These are phyloP conservation scores for Pseudobourletiella spinata DNA, from an alignment of 1,140 invertebrate species.

Conservation along the genomic window DNA sequence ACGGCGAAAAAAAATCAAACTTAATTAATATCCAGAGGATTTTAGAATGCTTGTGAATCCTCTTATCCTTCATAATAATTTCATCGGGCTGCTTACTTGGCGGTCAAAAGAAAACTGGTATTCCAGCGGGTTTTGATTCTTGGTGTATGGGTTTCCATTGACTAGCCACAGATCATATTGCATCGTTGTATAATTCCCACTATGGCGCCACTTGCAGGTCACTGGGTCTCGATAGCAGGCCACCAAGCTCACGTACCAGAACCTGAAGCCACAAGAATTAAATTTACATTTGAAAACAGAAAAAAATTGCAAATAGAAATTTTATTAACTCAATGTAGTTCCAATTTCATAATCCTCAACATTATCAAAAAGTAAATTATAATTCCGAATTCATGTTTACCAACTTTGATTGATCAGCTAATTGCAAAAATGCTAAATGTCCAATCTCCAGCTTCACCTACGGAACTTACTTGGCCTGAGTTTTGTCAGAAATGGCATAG, in stretches of 20 bases:
- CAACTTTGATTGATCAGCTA: no score
- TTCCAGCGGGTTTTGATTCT: slow-evolving; percentile 70
- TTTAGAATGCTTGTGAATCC: no score
- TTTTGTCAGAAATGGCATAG: slow-evolving; percentile 77
- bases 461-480: slow-evolving; percentile 75
- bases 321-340: slow-evolving; percentile 7
- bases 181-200: slow-evolving; percentile 50
- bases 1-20: slow-evolving; percentile 38
- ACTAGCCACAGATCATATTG: slow-evolving; percentile 93
- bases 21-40: no score
- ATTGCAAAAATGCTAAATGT: neutral
- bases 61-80: no score
- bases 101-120: slow-evolving; percentile 95
- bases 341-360: no score
- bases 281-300: no score
- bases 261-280: slow-evolving; percentile 50
- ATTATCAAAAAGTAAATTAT: no score
- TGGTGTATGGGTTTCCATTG: slow-evolving; percentile 84
- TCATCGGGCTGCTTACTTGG: no score
- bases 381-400: no score
- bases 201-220: slow-evolving; percentile 74
- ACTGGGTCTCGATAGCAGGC: slow-evolving; percentile 73
- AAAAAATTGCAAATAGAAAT: no score
- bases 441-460: no score
- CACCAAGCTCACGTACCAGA: slow-evolving; percentile 92